These are phyloP conservation scores for Zelostemma sp. DNA, from an alignment of 1,140 invertebrate species.

Conservation along the genomic window DNA sequence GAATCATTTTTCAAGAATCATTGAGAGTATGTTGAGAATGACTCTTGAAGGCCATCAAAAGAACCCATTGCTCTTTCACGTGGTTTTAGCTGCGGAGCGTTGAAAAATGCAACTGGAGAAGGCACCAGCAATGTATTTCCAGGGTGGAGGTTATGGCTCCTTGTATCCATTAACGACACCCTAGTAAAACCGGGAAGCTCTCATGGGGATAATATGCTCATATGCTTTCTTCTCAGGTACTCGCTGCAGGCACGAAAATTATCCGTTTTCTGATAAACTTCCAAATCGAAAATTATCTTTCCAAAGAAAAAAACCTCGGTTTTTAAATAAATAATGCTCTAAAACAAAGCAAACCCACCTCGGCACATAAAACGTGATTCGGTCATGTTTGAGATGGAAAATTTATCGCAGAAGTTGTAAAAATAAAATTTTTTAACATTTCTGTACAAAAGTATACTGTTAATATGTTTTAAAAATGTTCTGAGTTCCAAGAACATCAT, in stretches of 20 bases:
- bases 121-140: conserved; percentile 44
- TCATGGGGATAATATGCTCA: conserved; percentile 48
- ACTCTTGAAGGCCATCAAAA: conserved; percentile 26
- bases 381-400: too few species aligned
- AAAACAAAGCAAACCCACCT: too few species aligned
- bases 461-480: too few species aligned
- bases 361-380: too few species aligned
- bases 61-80: conserved; percentile 18
- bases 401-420: too few species aligned
- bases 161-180: conserved; percentile 51
- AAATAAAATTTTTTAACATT: too few species aligned
- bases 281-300: too few species aligned
- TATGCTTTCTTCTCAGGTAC: conserved; percentile 34
- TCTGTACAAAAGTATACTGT: too few species aligned
- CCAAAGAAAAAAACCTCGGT: too few species aligned
- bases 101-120: conserved; percentile 50
- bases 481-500: too few species aligned
- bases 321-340: too few species aligned
- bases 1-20: background rate
- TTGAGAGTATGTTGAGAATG: background rate
- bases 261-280: too few species aligned
- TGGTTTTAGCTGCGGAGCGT: conserved; percentile 15
- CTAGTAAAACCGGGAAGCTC: conserved; percentile 36
- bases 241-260: conserved; percentile 13
- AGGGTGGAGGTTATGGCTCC: conserved; percentile 33